phyloP scores from a whole-genome alignment of 37 sponge, comb jelly and placozoan genomes.

The Crambe crambe region DNA sequence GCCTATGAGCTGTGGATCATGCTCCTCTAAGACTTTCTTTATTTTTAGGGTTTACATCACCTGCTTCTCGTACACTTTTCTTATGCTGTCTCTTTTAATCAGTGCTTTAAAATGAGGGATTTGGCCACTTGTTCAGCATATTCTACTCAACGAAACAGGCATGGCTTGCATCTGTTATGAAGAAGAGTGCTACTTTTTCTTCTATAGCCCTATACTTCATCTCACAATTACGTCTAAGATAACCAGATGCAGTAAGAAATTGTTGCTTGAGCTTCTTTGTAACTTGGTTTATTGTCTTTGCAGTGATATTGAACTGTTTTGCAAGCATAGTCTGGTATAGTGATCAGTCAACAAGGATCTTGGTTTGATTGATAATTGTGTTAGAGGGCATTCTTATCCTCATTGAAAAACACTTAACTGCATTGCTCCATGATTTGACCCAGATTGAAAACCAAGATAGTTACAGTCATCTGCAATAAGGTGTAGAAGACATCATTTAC shows the following conservation, averaged over 20 bases:
- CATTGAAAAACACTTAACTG: too few species aligned
- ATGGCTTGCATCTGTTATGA: background rate
- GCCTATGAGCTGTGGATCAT: background rate
- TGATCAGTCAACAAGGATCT: too few species aligned
- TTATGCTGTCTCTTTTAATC: background rate
- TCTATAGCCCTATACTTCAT: background rate
- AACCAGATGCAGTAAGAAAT: constrained; percentile 10
- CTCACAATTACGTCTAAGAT: constrained; percentile 7
- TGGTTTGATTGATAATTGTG: too few species aligned
- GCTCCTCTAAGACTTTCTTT: background rate
- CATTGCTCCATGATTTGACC: too few species aligned
- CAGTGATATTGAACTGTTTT: constrained; percentile 1
- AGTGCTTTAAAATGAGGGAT: constrained; percentile 5
- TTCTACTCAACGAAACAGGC: constrained; percentile 7
- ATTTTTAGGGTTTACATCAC: constrained; percentile 5
- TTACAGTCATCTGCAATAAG: too few species aligned
- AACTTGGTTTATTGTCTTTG: background rate
- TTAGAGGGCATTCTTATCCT: too few species aligned
- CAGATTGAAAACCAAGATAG: too few species aligned
- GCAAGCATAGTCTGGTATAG: constrained; percentile 1
- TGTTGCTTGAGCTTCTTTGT: constrained; percentile 5
- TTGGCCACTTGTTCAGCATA: constrained; percentile 15
- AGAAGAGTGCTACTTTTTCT: background rate
- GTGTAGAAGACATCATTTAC: too few species aligned
- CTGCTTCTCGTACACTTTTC: constrained; percentile 6